phyloP scores from a whole-genome alignment of 2,888 invertebrate species.

The Melanostoma scalare region DNA sequence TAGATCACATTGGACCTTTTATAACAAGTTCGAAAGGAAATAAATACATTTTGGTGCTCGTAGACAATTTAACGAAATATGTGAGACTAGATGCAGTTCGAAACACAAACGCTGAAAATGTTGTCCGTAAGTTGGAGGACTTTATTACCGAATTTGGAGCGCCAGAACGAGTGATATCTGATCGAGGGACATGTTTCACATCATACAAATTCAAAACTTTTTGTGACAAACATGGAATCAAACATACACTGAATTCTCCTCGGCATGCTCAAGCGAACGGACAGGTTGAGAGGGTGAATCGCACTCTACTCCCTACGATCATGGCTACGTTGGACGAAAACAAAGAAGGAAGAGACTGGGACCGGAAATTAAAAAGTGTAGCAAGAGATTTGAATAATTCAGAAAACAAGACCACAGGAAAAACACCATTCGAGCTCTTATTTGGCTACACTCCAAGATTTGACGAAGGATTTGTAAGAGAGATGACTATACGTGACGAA shows the following conservation, averaged over 20 bases:
- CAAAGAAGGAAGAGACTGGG: too few relatives aligned
- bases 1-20: slow-evolving; percentile 74
- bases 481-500: slow-evolving; percentile 1
- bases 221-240: background rate
- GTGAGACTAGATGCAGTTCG: slow-evolving; percentile 48
- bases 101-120: slow-evolving; percentile 33
- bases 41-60: background rate
- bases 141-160: slow-evolving; percentile 68
- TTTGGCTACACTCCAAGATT: slow-evolving; percentile 4
- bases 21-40: background rate
- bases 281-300: too few relatives aligned
- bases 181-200: slow-evolving; percentile 75
- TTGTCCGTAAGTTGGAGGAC: slow-evolving; percentile 38
- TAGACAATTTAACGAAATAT: slow-evolving; percentile 51
- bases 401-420: slow-evolving; percentile 2
- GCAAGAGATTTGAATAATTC: too few relatives aligned
- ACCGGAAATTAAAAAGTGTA: too few relatives aligned
- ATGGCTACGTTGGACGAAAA: too few relatives aligned
- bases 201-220: slow-evolving; percentile 73
- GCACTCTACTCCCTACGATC: too few relatives aligned
- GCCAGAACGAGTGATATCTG: slow-evolving; percentile 72
- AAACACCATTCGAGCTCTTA: background rate
- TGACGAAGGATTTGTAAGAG: background rate
- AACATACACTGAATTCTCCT: background rate
- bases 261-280: slow-evolving; percentile 5